These are phyloP conservation scores for Petromus typicus DNA, from an alignment of 2,113 vertebrate genomes.

Conservation along the genomic window DNA sequence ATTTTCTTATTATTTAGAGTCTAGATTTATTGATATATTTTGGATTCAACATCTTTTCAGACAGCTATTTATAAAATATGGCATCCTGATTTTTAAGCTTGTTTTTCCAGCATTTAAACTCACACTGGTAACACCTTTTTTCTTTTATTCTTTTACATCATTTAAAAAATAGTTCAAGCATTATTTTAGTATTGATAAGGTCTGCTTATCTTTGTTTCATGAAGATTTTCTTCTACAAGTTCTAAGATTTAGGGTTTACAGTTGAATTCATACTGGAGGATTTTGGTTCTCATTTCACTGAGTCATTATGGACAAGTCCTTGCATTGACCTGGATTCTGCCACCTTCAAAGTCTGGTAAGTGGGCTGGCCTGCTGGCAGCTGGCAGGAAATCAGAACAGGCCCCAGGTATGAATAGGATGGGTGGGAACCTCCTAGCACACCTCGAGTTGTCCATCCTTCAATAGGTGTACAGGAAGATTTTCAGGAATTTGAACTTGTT, in stretches of 20 bases:
- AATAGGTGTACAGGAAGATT: too few relatives aligned
- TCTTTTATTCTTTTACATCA: background rate
- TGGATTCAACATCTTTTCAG: background rate
- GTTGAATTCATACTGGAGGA: background rate
- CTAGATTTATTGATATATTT: background rate
- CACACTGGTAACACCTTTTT: background rate
- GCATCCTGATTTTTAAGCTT: background rate
- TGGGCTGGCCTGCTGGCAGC: background rate
- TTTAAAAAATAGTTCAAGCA: background rate
- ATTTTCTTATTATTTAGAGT: background rate
- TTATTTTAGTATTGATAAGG: background rate
- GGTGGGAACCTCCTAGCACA: accelerated
- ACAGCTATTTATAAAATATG: background rate
- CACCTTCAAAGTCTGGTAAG: too few relatives aligned
- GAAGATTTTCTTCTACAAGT: background rate
- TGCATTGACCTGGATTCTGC: background rate
- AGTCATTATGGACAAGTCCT: background rate
- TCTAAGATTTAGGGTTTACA: background rate
- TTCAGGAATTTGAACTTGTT: background rate
- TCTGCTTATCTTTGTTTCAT: background rate
- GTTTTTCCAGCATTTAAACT: background rate
- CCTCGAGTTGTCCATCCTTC: background rate
- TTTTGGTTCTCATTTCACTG: background rate
- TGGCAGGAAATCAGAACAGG: background rate
- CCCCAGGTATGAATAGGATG: background rate